Evolutionary conservation across 2,888 invertebrate species (phyloP), one percentile per base, ranked within the genome.

Genomic region (Lithosia quadra): DNA sequence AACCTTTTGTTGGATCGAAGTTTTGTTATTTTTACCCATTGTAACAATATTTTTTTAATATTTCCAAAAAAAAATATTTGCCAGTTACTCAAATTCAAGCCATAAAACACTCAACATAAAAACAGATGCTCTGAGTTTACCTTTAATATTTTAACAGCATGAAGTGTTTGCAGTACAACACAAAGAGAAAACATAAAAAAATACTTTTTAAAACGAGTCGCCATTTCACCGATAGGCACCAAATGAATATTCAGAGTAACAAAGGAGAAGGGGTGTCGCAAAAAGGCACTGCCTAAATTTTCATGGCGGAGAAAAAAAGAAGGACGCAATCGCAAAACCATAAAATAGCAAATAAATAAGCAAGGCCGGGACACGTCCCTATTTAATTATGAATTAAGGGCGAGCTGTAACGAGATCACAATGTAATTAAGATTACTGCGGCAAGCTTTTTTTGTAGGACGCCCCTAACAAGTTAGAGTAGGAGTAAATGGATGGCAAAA

Each of bases 321-420:
- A 80, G 80, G 71, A 81, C 86, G 87, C 89, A 90, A 92, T 93
- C 86, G 90, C 86, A 88, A 90, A 90, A 89, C 90, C 91, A 92
- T 91, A 91, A 92, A 92, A 92, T 91, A 90, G 88, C 89, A 92
- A 92, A 92, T 92, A 93, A 94, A 94, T 92, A 92, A 92, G 88
- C 88, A 88, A 84, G 83, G 83, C 84, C 86, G 90, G 90, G 92
- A 91, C 92, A 91, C 88, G 91, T 90, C 90, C 90, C 92, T 92
- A 91, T 93, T 95, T 94, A 94, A 94, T 94, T 94, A 94, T 94
- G 93, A 94, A 94, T 93, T 93, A 94, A 90, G 91, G 91, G 86
- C 89, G 87, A 84, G 87, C 90, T 87, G 93, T 92, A 94, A 94
- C 91, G 92, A 93, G 94, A 94, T 94, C 94, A 92, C 93, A 93